A percentile compares a stretch with the other conserved stretches of the same genome.
phyloP scores from a whole-genome alignment of 2,113 vertebrate species.

The Myxocyprinus asiaticus region DNA sequence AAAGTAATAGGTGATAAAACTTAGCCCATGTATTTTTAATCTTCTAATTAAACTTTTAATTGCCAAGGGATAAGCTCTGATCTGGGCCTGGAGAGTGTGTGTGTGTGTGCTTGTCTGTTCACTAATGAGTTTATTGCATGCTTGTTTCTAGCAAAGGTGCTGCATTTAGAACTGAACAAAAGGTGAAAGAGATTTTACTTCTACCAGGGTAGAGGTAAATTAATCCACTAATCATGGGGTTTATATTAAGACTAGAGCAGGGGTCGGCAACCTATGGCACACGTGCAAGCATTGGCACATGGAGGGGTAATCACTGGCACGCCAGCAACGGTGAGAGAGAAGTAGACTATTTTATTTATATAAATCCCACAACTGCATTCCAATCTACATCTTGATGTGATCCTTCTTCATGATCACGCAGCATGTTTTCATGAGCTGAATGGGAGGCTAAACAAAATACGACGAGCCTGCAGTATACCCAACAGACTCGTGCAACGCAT shows the following conservation, averaged over 20 bases:
- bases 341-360: too few relatives aligned
- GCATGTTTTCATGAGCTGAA: too few relatives aligned
- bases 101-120: conserved; percentile 37
- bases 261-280: too few relatives aligned
- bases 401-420: too few relatives aligned
- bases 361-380: too few relatives aligned
- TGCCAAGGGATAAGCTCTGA: conserved; percentile 73
- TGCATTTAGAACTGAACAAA: conserved; percentile 65
- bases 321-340: too few relatives aligned
- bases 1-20: conserved; percentile 75
- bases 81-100: conserved; percentile 47
- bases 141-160: conserved; percentile 66
- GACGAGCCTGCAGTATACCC: too few relatives aligned
- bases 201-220: conserved; percentile 63
- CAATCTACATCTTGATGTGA: too few relatives aligned
- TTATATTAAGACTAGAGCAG: conserved; percentile 66
- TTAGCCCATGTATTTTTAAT: conserved; percentile 75
- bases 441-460: too few relatives aligned
- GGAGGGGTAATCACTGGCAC: too few relatives aligned
- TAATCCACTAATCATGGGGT: conserved; percentile 72
- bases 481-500: too few relatives aligned
- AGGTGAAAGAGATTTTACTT: conserved; percentile 67
- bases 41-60: conserved; percentile 82
- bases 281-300: too few relatives aligned
- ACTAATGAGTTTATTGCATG: conserved; percentile 71